phyloP scores from a whole-genome alignment of 2,113 vertebrate species.

The Canis aureus region DNA sequence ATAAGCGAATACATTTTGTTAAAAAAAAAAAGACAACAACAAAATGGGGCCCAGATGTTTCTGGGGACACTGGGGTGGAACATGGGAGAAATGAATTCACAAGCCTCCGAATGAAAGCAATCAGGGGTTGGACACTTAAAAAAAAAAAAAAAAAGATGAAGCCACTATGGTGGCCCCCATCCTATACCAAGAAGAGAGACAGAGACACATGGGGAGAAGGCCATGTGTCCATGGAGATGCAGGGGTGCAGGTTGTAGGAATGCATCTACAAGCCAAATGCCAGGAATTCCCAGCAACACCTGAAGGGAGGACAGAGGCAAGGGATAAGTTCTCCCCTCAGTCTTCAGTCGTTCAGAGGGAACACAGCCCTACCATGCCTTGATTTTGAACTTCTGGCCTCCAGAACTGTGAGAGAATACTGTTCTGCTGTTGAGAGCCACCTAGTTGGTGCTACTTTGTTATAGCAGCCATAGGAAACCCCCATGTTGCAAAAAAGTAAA shows the following conservation, averaged over 20 bases:
- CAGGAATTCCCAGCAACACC: neutral
- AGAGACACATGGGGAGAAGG: neutral
- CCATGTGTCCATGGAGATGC: neutral
- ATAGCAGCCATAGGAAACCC: neutral
- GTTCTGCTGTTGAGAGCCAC: neutral
- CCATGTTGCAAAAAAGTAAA: neutral
- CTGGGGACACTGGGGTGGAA: neutral
- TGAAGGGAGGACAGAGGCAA: neutral
- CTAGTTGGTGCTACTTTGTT: neutral
- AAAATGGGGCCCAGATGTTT: neutral
- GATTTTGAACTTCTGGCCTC: neutral
- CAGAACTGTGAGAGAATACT: fast-evolving
- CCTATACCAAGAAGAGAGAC: neutral
- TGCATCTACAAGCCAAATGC: fast-evolving
- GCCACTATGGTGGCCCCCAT: neutral
- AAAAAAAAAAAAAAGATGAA: neutral
- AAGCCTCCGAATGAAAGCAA: neutral
- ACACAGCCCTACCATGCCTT: no score
- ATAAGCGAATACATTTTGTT: neutral
- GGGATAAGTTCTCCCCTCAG: neutral
- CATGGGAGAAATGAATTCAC: neutral
- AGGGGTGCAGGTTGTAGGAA: neutral
- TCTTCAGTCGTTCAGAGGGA: no score
- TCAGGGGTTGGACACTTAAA: no score
- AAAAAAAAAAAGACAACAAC: neutral